phyloP scores from a whole-genome alignment of 2,888 invertebrate genomes.

The Drosophila seclusa region DNA sequence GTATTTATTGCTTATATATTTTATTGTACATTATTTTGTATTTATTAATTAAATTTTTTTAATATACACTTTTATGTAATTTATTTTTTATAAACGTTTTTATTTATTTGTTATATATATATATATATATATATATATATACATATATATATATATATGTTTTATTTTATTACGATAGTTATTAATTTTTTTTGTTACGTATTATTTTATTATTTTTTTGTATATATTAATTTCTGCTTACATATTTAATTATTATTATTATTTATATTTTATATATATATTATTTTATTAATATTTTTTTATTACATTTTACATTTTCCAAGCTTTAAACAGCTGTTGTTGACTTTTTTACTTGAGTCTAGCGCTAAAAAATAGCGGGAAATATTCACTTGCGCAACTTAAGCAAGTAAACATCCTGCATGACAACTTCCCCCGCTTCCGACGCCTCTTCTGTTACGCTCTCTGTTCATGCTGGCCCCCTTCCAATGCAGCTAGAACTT shows the following conservation, averaged over 20 bases:
- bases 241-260: background rate
- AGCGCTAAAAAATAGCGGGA: slow-evolving; percentile 62
- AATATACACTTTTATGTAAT: background rate
- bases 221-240: background rate
- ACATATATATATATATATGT: too few species aligned
- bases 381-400: slow-evolving; percentile 71
- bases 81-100: background rate
- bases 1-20: background rate
- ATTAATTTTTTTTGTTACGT: background rate
- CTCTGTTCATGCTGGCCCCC: background rate
- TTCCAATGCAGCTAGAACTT: slow-evolving; percentile 34
- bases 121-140: too few species aligned
- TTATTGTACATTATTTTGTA: background rate
- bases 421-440: slow-evolving; percentile 37
- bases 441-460: slow-evolving; percentile 1
- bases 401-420: slow-evolving; percentile 50
- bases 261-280: background rate
- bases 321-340: slow-evolving; percentile 41
- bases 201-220: background rate
- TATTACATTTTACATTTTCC: background rate
- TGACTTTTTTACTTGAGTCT: slow-evolving; percentile 6
- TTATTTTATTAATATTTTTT: background rate
- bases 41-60: background rate
- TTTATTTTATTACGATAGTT: background rate
- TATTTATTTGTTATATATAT: background rate